Evolutionary conservation across 1,140 invertebrate genomes (phyloP), one percentile per base, ranked within the genome.

Genomic region (Trinorchestia longiramus): DNA sequence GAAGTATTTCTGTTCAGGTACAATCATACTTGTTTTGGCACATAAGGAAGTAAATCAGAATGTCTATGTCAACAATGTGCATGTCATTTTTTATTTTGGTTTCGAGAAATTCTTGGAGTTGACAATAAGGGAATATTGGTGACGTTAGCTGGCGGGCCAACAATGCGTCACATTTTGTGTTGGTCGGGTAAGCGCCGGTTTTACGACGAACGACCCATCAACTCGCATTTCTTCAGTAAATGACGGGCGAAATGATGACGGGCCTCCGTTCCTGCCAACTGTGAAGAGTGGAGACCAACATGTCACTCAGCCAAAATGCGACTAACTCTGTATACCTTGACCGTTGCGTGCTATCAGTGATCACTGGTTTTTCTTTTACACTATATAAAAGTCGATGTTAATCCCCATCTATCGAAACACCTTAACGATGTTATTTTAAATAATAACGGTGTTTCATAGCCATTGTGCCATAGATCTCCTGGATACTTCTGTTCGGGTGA

Each of bases 81-180:
- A 90, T 41, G 88, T 90, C 88, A 90, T 42, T 90, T 90, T 90
- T 42, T 11, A 42, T 42, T 36, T 4, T 8, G 4, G n/a, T 1
- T 90, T 43, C 41, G 41, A 41, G 88, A 41, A 42, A 94, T 94
- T 94, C 92, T 45, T 43, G 44, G 19, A n/a, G 19, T 94, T 47
- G 92, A 94, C 92, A 94, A 94, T 94, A 47, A 94, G 92, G 40
- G 92, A 36, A n/a, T 94, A 94, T 47, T 47, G 92, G 44, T 45
- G 92, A 94, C 92, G 44, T 45, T 44, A 45, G 17, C 44, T 11
- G 92, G 43, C 43, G 40, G 15, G 23, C 1, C 6, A 94, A 94
- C 92, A 94, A 94, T 94, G 92, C 92, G 8, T 44, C 92, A 44
- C 92, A 94, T 94, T 94, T 47, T 47, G 40, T 43, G 43, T 94